These are phyloP conservation scores for Acleris laterana DNA, from an alignment of 2,888 invertebrate species.

Conservation along the genomic window DNA sequence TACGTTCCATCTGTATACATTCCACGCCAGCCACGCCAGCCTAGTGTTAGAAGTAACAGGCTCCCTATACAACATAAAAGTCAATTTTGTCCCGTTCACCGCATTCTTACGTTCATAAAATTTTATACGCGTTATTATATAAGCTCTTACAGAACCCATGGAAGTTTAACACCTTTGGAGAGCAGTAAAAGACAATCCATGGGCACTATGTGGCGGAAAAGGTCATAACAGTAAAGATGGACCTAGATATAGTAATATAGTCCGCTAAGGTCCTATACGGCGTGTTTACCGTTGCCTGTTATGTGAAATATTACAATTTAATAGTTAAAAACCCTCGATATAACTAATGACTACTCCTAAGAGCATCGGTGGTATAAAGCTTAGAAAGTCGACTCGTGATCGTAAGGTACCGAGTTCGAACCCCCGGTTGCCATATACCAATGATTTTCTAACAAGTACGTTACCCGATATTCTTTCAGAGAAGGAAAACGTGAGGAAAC, in stretches of 20 bases:
- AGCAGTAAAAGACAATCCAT: constrained; percentile 17
- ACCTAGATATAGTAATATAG: background rate
- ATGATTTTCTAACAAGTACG: too few species aligned
- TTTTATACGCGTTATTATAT: constrained; percentile 30
- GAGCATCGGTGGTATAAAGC: too few species aligned
- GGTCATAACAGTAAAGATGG: constrained; percentile 1
- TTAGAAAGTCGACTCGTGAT: too few species aligned
- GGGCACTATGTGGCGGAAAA: constrained; percentile 14
- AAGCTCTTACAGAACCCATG: constrained; percentile 9
- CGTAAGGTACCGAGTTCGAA: too few species aligned
- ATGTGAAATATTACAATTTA: too few species aligned
- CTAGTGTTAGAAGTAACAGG: background rate
- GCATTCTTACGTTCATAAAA: constrained; percentile 21
- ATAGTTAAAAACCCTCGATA: too few species aligned
- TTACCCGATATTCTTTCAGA: too few species aligned
- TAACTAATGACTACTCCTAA: too few species aligned
- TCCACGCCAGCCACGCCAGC: background rate
- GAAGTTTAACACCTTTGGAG: constrained; percentile 14
- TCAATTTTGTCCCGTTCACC: constrained; percentile 11
- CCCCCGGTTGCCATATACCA: too few species aligned
- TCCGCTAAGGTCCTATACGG: background rate
- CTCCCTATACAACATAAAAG: constrained; percentile 2
- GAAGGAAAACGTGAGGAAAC: too few species aligned
- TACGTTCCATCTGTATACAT: too few species aligned
- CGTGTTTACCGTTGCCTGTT: too few species aligned